Conservation (phyloP, 2,113 vertebrate genomes). For the Cyprinus carpio region DNA sequence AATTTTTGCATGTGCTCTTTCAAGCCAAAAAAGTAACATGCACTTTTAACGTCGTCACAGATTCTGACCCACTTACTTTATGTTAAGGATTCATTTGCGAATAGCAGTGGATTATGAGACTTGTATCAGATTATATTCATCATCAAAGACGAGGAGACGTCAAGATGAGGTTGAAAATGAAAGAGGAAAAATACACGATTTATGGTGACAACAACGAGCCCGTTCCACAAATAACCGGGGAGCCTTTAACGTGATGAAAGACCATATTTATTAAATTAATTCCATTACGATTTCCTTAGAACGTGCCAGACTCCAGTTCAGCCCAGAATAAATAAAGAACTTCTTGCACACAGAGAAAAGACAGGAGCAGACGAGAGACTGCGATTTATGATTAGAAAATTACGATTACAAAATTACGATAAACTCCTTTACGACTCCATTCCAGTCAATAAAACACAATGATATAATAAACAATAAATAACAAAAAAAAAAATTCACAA, state of each 20-base stretch:
- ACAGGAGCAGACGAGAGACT: slow-evolving; percentile 26
- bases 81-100: neutral
- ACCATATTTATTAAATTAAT: slow-evolving; percentile 57
- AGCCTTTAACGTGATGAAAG: slow-evolving; percentile 57
- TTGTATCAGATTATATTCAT: neutral
- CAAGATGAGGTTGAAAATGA: neutral
- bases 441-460: too few species aligned
- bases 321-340: slow-evolving; percentile 60
- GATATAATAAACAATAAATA: too few species aligned
- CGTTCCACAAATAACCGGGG: slow-evolving; percentile 50
- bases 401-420: too few species aligned
- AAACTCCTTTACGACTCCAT: too few species aligned
- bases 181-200: slow-evolving; percentile 15
- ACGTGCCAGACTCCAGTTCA: slow-evolving; percentile 47
- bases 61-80: neutral
- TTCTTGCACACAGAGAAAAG: slow-evolving; percentile 33
- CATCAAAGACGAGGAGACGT: neutral
- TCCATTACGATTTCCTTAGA: too few species aligned
- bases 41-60: neutral
- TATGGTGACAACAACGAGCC: slow-evolving; percentile 36
- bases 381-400: slow-evolving; percentile 30
- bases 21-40: too few species aligned
- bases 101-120: neutral
- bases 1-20: too few species aligned
- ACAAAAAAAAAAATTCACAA: too few species aligned